Base-by-base conservation (phyloP, 2,888 invertebrate species). In the Liodrosophila aerea region DNA sequence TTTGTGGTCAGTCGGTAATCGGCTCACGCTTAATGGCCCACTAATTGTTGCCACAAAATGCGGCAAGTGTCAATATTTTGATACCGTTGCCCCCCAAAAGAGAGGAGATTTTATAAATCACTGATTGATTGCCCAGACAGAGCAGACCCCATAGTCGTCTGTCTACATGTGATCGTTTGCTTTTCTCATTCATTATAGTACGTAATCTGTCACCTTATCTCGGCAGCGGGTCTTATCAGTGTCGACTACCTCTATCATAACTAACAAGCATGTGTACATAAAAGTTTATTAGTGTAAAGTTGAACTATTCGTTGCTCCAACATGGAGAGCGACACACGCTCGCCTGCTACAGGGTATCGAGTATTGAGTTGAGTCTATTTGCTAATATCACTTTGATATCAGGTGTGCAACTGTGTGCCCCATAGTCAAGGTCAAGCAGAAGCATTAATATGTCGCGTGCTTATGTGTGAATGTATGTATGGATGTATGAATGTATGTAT, bases 11-110 rank as follows among this genome's bases (percentile, higher is more conserved):
- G 41, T 46, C 36, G 47, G 8, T 39, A 60, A 59, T n/a, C 60
- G 54, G 52, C 33, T 72, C 54, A 52, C 22, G 22, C 54, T 64
- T 76, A 66, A 77, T 70, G 70, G 52, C 64, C 57, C 66, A 68
- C 80, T 78, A 82, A 80, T 80, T 80, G 80, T 65, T 64, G 78
- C 72, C 41, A 67, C 76, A 83, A 74, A 70, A 60, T 58, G 80
- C 56, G 58, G 64, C 82, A 82, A 82, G 85, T 84, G 86, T 85
- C 82, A 85, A 85, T 85, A 85, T 85, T 85, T 68, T 85, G 85
- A 82, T 76, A 58, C 18, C 18, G 85, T 74, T 76, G 62, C 46
- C 30, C 46, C 34, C 29, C 37, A 37, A 51, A 9, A n/a, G 7
- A 39, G 3, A 2, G 5, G 5, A 22, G 5, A 22, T 22, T 5